Percentiles rank a stretch among this genome's conserved stretches.
phyloP scores from a whole-genome alignment of 2,888 invertebrate species.

The Tiliacea aurago region DNA sequence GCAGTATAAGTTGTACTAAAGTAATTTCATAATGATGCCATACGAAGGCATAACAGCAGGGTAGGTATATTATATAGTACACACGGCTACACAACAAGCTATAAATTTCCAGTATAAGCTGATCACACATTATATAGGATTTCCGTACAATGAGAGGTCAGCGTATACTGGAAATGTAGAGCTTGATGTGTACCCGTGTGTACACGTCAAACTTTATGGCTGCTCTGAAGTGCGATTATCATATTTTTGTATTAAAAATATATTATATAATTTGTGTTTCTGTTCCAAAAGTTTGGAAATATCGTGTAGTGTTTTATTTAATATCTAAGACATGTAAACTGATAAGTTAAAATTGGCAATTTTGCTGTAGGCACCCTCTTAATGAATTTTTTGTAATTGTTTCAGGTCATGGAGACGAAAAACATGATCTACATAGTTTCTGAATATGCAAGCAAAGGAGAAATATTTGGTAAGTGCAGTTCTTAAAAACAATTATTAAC shows the following conservation, averaged over 20 bases:
- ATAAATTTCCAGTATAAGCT: too few relatives aligned
- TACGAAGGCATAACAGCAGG: constrained; percentile 3
- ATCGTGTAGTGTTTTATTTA: background rate
- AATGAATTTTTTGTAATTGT: constrained; percentile 67
- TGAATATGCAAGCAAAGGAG: constrained; percentile 99
- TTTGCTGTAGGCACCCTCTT: background rate
- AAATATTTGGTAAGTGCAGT: constrained; percentile 96
- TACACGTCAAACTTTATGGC: too few relatives aligned
- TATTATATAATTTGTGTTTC: too few relatives aligned
- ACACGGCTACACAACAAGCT: too few relatives aligned
- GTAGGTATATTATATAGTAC: too few relatives aligned
- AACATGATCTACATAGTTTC: constrained; percentile 99
- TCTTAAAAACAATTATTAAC: background rate
- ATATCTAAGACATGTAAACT: background rate
- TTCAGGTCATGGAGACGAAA: constrained; percentile 99
- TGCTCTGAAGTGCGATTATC: too few relatives aligned
- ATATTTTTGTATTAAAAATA: too few relatives aligned
- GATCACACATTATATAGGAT: too few relatives aligned
- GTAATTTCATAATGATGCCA: constrained; percentile 26
- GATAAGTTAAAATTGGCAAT: background rate
- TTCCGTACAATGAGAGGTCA: too few relatives aligned
- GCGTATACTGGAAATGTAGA: too few relatives aligned
- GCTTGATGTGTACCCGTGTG: too few relatives aligned
- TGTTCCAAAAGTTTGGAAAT: background rate
- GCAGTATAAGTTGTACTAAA: constrained; percentile 21